Base-by-base conservation (phyloP, 2,113 vertebrate genomes). In the Pardalotus punctatus region DNA sequence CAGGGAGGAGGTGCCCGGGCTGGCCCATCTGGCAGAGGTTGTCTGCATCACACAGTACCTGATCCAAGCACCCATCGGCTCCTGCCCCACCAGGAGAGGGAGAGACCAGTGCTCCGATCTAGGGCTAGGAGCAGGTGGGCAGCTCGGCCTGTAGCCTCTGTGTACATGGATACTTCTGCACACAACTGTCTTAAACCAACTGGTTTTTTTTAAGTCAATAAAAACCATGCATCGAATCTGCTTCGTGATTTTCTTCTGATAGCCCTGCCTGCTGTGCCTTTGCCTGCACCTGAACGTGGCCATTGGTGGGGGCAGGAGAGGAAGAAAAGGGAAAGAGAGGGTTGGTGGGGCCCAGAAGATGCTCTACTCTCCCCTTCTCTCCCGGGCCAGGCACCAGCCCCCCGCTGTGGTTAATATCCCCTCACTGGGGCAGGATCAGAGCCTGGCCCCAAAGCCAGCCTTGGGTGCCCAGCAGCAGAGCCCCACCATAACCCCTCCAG, bases 181-280 rank as follows among this genome's bases (percentile, higher is more conserved):
- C 90, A 94, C 94, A 79, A 96, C 80, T 96, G 92, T 97, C 95
- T 97, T 96, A 95, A 94, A 94, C 80, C 70, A 78, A 96, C 23
- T 36, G 53, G 3, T 81, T 90, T 70, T 62, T 83, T 82, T 61
- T 31, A 90, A 81, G 65, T 86, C 81, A 90, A 86, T 79, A 95
- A 81, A 88, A 86, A 58, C 20, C 78, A 54, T 29, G 80, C 81
- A 93, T 81, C 93, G 2, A 53, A 91, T 13, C 21, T 4, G 5
- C 70, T n/a, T 21, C 3, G 19, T 40, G 43, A 21, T n/a, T 78
- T 60, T 66, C 15, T 72, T 64, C 28, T 3, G 1, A 27, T 5
- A 53, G 38, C 13, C 18, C 25, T 25, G 40, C 5, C 10, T 4
- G 60, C 43, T 47, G 4, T 9, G 20, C 29, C 40, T 53, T n/a